Conservation (phyloP, 2,888 invertebrate genomes). For the Dascillus cervinus region DNA sequence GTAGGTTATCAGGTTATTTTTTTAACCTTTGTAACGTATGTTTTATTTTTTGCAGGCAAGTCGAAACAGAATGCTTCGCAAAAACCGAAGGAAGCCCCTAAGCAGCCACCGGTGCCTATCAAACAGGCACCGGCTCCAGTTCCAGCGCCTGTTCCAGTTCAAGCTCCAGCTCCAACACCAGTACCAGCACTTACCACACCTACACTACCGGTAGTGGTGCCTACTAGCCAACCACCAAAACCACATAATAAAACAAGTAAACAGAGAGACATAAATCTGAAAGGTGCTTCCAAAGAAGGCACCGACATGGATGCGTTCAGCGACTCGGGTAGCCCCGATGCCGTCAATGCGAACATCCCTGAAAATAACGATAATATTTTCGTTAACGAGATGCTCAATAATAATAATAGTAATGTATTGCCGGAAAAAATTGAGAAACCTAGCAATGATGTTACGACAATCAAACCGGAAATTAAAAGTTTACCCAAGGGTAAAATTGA, state of each 20-base stretch:
- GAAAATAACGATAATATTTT: conserved; percentile 10
- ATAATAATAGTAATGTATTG: conserved; percentile 21
- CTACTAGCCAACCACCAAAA: conserved; percentile 42
- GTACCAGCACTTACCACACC: conserved; percentile 4
- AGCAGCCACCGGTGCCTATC: conserved; percentile 17
- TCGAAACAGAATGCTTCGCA: conserved; percentile 32
- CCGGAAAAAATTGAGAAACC: conserved; percentile 8
- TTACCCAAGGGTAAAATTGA: conserved; percentile 21
- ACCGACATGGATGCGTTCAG: conserved; percentile 55
- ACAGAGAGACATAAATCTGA: conserved; percentile 47
- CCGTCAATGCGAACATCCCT: conserved; percentile 10
- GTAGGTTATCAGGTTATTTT: no score
- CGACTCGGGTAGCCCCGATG: conserved; percentile 9
- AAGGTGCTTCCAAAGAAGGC: conserved; percentile 52
- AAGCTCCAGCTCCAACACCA: conserved; percentile 5
- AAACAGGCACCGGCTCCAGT: no score
- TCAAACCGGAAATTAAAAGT: conserved; percentile 25
- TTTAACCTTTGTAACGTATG: background rate
- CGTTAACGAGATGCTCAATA: conserved; percentile 22
- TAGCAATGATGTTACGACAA: conserved; percentile 19
- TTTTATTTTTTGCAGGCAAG: conserved; percentile 20
- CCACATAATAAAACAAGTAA: conserved; percentile 46
- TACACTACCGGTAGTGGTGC: conserved; percentile 24
- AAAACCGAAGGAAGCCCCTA: conserved; percentile 26
- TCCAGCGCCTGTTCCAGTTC: conserved; percentile 4